Evolutionary conservation across 53 echinoderm and acorn worm species (phyloP).

Genomic region (Zoroaster sp.): DNA sequence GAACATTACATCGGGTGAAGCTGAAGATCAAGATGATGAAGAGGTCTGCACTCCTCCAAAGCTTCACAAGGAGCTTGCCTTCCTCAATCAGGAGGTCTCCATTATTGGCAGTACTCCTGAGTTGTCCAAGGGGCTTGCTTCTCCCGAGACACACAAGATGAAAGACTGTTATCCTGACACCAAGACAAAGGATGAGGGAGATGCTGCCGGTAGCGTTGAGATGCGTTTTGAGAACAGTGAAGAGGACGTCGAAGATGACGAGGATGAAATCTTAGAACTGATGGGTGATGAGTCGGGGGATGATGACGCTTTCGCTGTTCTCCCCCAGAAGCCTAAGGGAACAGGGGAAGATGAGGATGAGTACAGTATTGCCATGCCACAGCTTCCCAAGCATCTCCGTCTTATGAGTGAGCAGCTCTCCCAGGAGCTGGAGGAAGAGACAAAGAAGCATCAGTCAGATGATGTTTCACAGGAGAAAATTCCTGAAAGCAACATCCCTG

Average conservation of each 20-base stretch:
- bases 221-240: conserved; percentile 48
- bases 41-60: conserved; percentile 85
- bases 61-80: conserved; percentile 89
- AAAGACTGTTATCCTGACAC: conserved; percentile 6
- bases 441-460: conserved; percentile 73
- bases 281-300: conserved; percentile 53
- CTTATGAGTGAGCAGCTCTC: conserved; percentile 92
- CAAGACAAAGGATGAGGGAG: conserved; percentile 18
- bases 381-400: conserved; percentile 85
- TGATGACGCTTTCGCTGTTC: conserved; percentile 69
- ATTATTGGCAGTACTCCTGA: conserved; percentile 66
- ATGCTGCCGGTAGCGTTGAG: conserved; percentile 9
- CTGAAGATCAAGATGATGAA: conserved; percentile 67
- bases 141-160: background rate
- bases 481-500: background rate
- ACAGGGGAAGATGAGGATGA: conserved; percentile 52
- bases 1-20: conserved; percentile 38
- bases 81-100: conserved; percentile 80
- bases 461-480: conserved; percentile 14
- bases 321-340: conserved; percentile 6
- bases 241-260: conserved; percentile 66
- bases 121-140: conserved; percentile 6
- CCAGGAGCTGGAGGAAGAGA: conserved; percentile 85
- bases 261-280: conserved; percentile 54
- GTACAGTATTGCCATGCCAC: conserved; percentile 56